Base-by-base conservation (phyloP, 2,797 vertebrate species). In the Sus cebifrons region DNA sequence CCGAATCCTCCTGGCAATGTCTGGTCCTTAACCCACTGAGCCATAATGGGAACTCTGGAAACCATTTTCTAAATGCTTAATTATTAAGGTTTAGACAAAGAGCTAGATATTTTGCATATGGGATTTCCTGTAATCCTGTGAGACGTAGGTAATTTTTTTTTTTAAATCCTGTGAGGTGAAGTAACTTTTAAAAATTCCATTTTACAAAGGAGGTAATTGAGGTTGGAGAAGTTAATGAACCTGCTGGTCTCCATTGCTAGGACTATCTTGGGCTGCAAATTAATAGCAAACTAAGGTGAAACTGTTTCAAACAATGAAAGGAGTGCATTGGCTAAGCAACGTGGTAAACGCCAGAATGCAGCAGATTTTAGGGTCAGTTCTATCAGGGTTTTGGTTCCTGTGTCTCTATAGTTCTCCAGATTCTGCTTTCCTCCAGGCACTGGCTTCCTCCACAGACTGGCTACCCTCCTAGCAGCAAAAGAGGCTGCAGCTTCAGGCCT, bases 131-230 rank as follows among this genome's bases (percentile, higher is more conserved):
- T 40, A 83, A 83, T 88, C 79, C n/a, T 88, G 16, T 32, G 23
- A 71, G 74, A 29, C 49, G 32, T 7, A 67, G 49, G 65, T 71
- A 62, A 56, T 36, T 36, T 36, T 36, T 36, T 67, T 95, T 36
- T 1, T 70, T 86, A 81, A 87, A 36, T 54, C 40, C 62, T 49
- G 1, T 32, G 20, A 67, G 40, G 52, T 15, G 11, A 84, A 78
- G 18, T 56, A 20, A 32, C 95, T 88, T 86, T 60, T 58, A 0
- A n/a, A 83, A 96, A 71, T 84, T 40, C 27, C 65, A 11, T 86
- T 94, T 86, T 71, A 58, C 25, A 67, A 79, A 95, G 86, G n/a
- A 92, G 32, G 86, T 83, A 73, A 84, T 52, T 68, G 52, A 83
- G 23, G 52, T 73, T 64, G 18, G 40, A 78, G 32, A 74, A 36